Percentiles rank a stretch among this genome's conserved stretches.
These are phyloP conservation scores for Acronicta leporina DNA, from an alignment of 2,888 invertebrate species.

Conservation along the genomic window DNA sequence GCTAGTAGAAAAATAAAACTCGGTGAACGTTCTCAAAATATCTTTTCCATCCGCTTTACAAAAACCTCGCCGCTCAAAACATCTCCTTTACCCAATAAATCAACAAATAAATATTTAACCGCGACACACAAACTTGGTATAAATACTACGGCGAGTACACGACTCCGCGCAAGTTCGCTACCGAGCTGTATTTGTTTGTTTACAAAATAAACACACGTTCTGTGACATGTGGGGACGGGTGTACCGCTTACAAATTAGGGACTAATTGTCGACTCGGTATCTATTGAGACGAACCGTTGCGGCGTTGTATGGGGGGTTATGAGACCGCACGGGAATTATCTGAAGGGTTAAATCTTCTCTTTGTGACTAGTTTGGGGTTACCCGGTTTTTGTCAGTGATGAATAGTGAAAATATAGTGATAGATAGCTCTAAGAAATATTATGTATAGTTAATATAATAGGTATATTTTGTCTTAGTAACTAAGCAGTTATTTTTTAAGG, in stretches of 20 bases:
- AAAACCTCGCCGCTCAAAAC: slow-evolving; percentile 17
- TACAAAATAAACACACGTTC: slow-evolving; percentile 62
- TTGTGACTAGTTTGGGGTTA: slow-evolving; percentile 32
- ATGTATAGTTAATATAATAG: too few species aligned
- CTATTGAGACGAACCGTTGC: slow-evolving; percentile 50
- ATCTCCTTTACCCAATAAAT: slow-evolving; percentile 36
- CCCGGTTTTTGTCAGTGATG: slow-evolving; percentile 25
- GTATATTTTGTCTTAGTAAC: too few species aligned
- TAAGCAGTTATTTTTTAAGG: too few species aligned
- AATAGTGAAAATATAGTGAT: slow-evolving; percentile 26
- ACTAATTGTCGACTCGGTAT: slow-evolving; percentile 60
- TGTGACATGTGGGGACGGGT: slow-evolving; percentile 50
- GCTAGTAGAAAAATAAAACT: too few species aligned
- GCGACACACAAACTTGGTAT: slow-evolving; percentile 25
- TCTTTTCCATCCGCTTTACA: neutral
- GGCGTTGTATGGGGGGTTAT: slow-evolving; percentile 50
- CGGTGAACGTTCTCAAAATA: neutral
- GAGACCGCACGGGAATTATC: slow-evolving; percentile 43
- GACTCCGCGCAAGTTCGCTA: slow-evolving; percentile 48
- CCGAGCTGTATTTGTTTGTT: slow-evolving; percentile 58
- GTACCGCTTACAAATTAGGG: slow-evolving; percentile 68
- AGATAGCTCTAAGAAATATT: neutral
- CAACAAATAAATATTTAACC: slow-evolving; percentile 47
- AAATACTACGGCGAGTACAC: slow-evolving; percentile 37
- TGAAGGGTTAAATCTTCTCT: slow-evolving; percentile 42